These are phyloP conservation scores for Mylabris phalerata DNA, from an alignment of 1,140 invertebrate genomes.

Conservation along the genomic window DNA sequence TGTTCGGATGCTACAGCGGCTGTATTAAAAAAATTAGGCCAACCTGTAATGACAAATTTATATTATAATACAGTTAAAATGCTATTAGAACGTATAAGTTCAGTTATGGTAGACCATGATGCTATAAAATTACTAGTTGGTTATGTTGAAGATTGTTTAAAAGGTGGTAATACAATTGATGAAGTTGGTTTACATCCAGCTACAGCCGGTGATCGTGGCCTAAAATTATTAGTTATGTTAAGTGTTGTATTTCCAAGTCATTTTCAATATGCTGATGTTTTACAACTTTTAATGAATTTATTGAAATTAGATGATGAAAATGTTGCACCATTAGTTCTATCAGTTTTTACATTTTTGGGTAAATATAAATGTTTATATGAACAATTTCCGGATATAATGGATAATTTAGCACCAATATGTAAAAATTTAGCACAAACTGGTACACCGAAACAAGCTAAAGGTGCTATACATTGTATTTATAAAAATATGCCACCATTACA, in stretches of 20 bases:
- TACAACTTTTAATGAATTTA: conserved; percentile 71
- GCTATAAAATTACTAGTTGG: conserved; percentile 68
- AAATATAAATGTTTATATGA: conserved; percentile 78
- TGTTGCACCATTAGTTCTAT: conserved; percentile 73
- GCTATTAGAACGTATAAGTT: conserved; percentile 86
- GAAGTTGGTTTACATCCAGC: conserved; percentile 70
- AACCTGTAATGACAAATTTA: conserved; percentile 88
- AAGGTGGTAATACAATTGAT: conserved; percentile 59
- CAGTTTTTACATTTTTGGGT: conserved; percentile 79
- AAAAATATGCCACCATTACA: conserved; percentile 77
- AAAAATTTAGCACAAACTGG: conserved; percentile 81
- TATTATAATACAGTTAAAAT: conserved; percentile 93
- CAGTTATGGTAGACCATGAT: conserved; percentile 89
- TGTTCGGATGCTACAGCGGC: conserved; percentile 75
- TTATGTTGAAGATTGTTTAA: conserved; percentile 64
- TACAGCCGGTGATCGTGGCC: conserved; percentile 74
- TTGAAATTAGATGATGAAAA: conserved; percentile 74
- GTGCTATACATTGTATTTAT: conserved; percentile 86
- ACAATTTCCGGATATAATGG: conserved; percentile 61
- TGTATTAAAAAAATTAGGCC: conserved; percentile 88
- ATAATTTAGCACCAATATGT: conserved; percentile 73
- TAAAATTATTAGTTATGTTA: conserved; percentile 74
- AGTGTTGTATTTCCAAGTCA: conserved; percentile 89
- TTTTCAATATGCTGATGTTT: conserved; percentile 80
- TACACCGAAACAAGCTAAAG: conserved; percentile 92